These are phyloP conservation scores for Onychostoma macrolepis DNA, from an alignment of 2,113 vertebrate species.

Conservation along the genomic window DNA sequence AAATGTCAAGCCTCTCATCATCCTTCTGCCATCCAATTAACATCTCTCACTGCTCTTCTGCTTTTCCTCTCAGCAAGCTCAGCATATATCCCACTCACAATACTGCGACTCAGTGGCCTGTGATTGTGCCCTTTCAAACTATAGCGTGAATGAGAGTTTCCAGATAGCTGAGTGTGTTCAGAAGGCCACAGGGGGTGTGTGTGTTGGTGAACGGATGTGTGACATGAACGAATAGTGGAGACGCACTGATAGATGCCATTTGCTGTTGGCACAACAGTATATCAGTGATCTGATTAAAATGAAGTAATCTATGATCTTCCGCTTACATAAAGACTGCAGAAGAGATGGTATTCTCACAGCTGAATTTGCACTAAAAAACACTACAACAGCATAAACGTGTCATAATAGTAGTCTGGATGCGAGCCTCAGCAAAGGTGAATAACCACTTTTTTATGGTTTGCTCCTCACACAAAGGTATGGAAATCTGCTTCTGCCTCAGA, in stretches of 20 bases:
- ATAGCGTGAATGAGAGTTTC: constrained; percentile 24
- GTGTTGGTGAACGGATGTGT: constrained; percentile 13
- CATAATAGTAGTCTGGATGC: background rate
- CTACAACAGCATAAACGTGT: background rate
- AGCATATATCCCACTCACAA: constrained; percentile 47
- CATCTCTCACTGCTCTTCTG: constrained; percentile 41
- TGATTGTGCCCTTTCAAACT: constrained; percentile 50
- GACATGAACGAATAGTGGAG: background rate
- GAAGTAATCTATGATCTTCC: background rate
- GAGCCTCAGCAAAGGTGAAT: background rate
- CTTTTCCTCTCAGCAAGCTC: constrained; percentile 46
- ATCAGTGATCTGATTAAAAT: constrained; percentile 18
- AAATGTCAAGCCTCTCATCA: constrained; percentile 60
- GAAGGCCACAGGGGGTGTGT: constrained; percentile 41
- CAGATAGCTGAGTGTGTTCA: constrained; percentile 10
- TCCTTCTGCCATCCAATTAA: constrained; percentile 53
- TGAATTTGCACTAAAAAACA: constrained; percentile 1
- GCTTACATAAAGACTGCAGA: background rate
- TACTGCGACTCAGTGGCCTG: constrained; percentile 32
- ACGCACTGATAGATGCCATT: constrained; percentile 2
- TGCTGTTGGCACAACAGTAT: background rate
- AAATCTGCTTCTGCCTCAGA: background rate
- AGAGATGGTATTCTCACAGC: background rate
- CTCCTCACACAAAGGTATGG: background rate
- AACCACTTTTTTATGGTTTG: background rate